Percentiles rank a stretch among this genome's conserved stretches.
Conservation (phyloP, 2,113 vertebrate genomes). For the Ameiurus melas region DNA sequence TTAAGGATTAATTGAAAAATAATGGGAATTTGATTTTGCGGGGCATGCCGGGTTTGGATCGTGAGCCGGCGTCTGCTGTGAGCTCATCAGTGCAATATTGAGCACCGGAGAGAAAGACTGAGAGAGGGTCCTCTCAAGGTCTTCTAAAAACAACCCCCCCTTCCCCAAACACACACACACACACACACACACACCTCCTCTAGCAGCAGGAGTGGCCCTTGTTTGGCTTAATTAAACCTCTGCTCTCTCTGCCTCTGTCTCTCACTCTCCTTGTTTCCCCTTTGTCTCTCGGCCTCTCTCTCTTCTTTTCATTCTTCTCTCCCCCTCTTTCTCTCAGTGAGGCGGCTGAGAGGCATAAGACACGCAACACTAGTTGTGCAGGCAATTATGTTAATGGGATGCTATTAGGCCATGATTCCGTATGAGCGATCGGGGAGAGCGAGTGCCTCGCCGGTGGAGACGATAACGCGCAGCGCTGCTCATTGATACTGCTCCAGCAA, state of each 20-base stretch:
- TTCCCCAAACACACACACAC: constrained; percentile 28
- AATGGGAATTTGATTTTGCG: constrained; percentile 97
- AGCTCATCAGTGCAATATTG: constrained; percentile 75
- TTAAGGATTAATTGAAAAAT: constrained; percentile 99
- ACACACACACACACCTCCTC: constrained; percentile 20
- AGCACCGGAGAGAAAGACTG: constrained; percentile 49
- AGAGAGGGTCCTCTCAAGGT: constrained; percentile 58
- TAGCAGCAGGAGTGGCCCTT: constrained; percentile 54
- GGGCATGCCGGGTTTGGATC: constrained; percentile 89
- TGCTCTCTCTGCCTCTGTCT: constrained; percentile 66
- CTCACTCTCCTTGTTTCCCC: constrained; percentile 53
- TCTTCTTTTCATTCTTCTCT: constrained; percentile 65
- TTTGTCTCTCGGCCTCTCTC: constrained; percentile 70
- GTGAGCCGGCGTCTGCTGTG: constrained; percentile 77
- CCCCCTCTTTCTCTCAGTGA: constrained; percentile 76
- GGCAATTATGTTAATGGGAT: constrained; percentile 99
- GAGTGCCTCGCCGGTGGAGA: constrained; percentile 69
- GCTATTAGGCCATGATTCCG: constrained; percentile 99
- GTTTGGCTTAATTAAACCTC: constrained; percentile 70
- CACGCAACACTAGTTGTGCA: constrained; percentile 97
- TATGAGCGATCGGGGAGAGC: constrained; percentile 98
- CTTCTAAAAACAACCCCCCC: constrained; percentile 58
- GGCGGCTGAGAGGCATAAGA: constrained; percentile 92
- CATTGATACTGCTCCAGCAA: constrained; percentile 88
- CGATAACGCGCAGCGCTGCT: constrained; percentile 91